Conservation (phyloP, 1,140 invertebrate genomes). For the Lerema accius region DNA sequence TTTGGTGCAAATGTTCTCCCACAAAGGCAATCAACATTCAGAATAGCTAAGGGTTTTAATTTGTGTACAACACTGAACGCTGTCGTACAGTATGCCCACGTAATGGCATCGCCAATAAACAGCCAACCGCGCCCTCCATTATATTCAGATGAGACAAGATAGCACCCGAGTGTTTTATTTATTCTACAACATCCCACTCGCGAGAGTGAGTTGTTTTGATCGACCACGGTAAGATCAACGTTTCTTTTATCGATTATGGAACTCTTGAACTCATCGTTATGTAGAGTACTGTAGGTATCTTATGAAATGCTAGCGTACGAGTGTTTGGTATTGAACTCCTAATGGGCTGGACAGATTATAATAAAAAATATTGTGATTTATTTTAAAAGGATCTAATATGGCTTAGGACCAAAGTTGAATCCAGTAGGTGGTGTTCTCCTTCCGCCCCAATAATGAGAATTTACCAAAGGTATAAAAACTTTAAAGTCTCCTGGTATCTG, state of each 20-base stretch:
- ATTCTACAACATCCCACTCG: constrained; percentile 32
- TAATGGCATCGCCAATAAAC: constrained; percentile 58
- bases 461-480: no score
- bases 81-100: constrained; percentile 39
- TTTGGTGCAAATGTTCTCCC: constrained; percentile 5
- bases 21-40: constrained; percentile 24
- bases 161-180: constrained; percentile 46
- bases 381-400: no score
- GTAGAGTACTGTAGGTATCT: neutral
- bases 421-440: no score
- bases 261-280: neutral
- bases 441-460: no score
- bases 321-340: no score
- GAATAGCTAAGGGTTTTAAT: constrained; percentile 19
- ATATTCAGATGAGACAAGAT: constrained; percentile 69
- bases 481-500: no score
- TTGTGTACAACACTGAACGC: constrained; percentile 22
- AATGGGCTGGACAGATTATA: no score
- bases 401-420: no score
- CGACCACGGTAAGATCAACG: constrained; percentile 9
- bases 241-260: neutral
- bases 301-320: no score
- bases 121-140: constrained; percentile 56
- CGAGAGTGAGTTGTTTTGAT: constrained; percentile 24
- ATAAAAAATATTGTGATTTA: no score